Evolutionary conservation across 2,888 invertebrate genomes (phyloP).

Genomic region (Drosophila robusta): DNA sequence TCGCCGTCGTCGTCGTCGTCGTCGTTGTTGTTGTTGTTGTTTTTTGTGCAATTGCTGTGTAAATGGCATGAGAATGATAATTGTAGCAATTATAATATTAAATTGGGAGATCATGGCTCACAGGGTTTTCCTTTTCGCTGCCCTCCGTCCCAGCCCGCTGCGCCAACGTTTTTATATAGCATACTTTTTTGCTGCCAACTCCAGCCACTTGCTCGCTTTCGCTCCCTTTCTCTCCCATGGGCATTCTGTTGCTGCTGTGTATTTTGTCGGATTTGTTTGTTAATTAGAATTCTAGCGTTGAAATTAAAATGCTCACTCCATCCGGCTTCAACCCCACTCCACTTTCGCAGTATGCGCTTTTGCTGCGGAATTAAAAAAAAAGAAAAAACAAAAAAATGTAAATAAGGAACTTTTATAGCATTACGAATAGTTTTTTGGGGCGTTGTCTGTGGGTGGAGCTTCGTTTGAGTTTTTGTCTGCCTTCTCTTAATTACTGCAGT

Average conservation of each 20-base stretch:
- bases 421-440: conserved; percentile 45
- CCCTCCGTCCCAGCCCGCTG: background rate
- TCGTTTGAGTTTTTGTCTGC: conserved; percentile 46
- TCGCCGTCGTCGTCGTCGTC: conserved; percentile 11
- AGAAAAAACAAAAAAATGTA: background rate
- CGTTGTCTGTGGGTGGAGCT: conserved; percentile 46
- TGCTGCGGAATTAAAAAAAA: conserved; percentile 8
- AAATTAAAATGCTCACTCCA: conserved; percentile 77
- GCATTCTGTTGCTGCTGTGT: conserved; percentile 65
- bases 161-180: conserved; percentile 55
- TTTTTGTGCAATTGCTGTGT: conserved; percentile 80
- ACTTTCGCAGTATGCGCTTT: conserved; percentile 3
- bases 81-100: conserved; percentile 85
- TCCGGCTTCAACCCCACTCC: background rate
- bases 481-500: conserved; percentile 84
- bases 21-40: conserved; percentile 15
- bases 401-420: background rate
- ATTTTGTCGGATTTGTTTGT: conserved; percentile 83
- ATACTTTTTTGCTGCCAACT: conserved; percentile 65
- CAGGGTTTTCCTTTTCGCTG: conserved; percentile 65
- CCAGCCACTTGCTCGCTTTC: conserved; percentile 9
- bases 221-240: conserved; percentile 39
- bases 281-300: conserved; percentile 84
- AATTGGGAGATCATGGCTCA: conserved; percentile 85
- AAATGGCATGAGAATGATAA: conserved; percentile 84